Evolutionary conservation across 2,888 invertebrate genomes (phyloP), one percentile per base, ranked within the genome.

Genomic region (Catocala fraxini): DNA sequence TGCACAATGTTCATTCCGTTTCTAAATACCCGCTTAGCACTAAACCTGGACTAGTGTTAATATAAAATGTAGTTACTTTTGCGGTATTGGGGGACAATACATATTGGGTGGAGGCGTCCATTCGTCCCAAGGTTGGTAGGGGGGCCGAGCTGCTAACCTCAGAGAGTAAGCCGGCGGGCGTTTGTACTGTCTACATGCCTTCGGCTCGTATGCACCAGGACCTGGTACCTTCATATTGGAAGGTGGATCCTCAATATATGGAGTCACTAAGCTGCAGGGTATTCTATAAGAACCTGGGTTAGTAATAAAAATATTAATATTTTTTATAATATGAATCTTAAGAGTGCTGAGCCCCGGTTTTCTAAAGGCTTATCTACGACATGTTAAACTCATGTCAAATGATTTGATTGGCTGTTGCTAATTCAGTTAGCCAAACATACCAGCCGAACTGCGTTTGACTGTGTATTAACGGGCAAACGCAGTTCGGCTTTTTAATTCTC

Each of bases 51-150:
- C 46, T 13, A 45, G 1, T n/a, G 9, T 5, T 45, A 46, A 42
- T 42, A 46, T 25, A 25, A 47, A 0, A 10, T 10, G 15, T 33
- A 55, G 84, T 75, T 73, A 91, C 88, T 81, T 85, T 51, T 68
- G 56, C 6, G 83, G 81, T 57, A 86, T 81, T 1, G 84, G 80
- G 0, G 93, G 92, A 5, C 77, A 82, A 71, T 92, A 92, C 89
- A 92, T 89, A 69, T 92, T 93, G 4, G 92, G 85, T 1, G 92
- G 84, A 0, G 91, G 89, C 0, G 91, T 91, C 93, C 93, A 93
- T 77, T 83, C 79, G 48, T 91, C 91, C 75, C 81, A 83, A 0
- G 90, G 69, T 56, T 86, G 70, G 63, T 85, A 90, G 0, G 81
- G 82, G 0, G 89, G 89, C 11, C 74, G 79, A 0, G 88, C 86